Percentiles rank a stretch among this genome's conserved stretches.
phyloP scores from a whole-genome alignment of 1,140 invertebrate species.

The Drosophila parabipectinata region DNA sequence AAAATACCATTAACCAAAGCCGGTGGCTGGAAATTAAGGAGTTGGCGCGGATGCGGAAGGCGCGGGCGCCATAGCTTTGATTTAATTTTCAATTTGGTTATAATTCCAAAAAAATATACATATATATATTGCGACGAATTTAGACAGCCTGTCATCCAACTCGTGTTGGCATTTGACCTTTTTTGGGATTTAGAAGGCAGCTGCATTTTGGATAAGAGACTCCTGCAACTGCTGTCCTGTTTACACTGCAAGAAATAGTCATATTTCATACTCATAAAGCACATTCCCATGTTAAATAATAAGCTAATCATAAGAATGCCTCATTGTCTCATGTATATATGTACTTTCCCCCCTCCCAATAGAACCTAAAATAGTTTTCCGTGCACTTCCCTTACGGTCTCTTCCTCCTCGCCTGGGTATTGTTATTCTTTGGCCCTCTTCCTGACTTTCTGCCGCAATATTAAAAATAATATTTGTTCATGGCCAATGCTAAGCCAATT shows the following conservation, averaged over 20 bases:
- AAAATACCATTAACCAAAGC: conserved; percentile 37
- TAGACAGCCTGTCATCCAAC: conserved; percentile 1
- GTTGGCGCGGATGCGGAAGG: too few species aligned
- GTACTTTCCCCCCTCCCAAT: neutral
- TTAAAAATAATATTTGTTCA: conserved; percentile 75
- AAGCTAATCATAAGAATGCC: neutral
- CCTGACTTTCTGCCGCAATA: conserved; percentile 44
- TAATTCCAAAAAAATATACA: neutral
- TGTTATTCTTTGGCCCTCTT: conserved; percentile 33
- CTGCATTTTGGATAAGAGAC: conserved; percentile 26
- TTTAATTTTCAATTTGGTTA: conserved; percentile 27
- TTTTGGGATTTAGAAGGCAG: conserved; percentile 12
- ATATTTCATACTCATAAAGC: too few species aligned
- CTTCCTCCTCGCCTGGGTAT: neutral
- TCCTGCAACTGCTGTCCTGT: neutral
- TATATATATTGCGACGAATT: conserved; percentile 12
- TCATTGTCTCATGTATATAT: neutral
- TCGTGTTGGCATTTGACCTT: conserved; percentile 32
- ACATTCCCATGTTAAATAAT: too few species aligned
- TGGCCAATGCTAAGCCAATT: conserved; percentile 75
- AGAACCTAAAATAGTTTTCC: conserved; percentile 4
- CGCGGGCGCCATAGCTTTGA: conserved; percentile 1
- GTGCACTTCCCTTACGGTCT: neutral
- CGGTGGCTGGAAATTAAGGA: conserved; percentile 5
- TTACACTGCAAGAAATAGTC: neutral